Evolutionary conservation across 2,797 vertebrate genomes (phyloP), one percentile per base, ranked within the genome.

Genomic region (Nannoperca obscura): DNA sequence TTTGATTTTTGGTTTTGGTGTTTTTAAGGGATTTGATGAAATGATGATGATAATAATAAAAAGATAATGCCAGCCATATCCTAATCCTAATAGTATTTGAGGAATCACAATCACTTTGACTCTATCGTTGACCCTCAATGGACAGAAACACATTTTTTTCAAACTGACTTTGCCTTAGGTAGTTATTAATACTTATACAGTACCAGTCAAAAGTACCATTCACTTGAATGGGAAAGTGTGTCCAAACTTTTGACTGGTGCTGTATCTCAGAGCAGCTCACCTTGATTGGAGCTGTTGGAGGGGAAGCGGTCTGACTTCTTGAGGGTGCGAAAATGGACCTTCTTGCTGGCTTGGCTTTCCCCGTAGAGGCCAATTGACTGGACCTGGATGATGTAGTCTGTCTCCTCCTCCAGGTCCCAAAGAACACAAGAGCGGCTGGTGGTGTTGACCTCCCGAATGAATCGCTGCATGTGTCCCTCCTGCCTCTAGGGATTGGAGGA

Each of bases 381-480:
- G 82, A 99, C 97, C 93, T 99, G 97, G 84, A 99, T 96, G 14
- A 97, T 95, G 89, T 99, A 99, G 89, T 98, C 96, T 0, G 97
- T 97, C 71, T 99, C 97, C 80, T 99, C 98, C 1, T 97, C 97
- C 89, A 99, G 92, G 87, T 99, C 98, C 98, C 98, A 99, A 15
- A 99, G 97, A 69, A 97, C 97, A 9, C 98, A 99, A 54, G 97
- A 96, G 15, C 96, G 95, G 62, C 97, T 99, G 79, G 97, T 99
- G 79, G 98, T 99, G 93, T 99, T 99, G 83, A 99, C 97, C 89
- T 99, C 98, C 14, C 98, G 94, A 92, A 99, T 99, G 88, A 99
- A 97, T 60, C 97, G 94, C 92, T 98, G 98, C 95, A 96, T 97
- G 64, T 97, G 97, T 27, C 97, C 96, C 0, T 99, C 98, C 81